Conservation (phyloP, 1,140 invertebrate species). For the Parasteatoda tepidariorum region DNA sequence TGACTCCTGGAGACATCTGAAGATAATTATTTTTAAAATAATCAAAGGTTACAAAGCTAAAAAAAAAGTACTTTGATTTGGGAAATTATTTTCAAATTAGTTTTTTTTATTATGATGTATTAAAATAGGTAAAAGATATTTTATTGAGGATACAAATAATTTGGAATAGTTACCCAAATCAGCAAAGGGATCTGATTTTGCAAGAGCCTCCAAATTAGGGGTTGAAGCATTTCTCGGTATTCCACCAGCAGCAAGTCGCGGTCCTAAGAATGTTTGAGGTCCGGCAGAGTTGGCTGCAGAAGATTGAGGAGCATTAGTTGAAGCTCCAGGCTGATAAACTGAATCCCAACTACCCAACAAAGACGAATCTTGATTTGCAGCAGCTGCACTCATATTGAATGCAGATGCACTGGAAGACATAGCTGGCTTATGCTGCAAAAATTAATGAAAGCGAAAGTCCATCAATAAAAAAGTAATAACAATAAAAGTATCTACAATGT, state of each 20-base stretch:
- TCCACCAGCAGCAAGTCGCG: slow-evolving; percentile 5
- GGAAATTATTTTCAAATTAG: too few relatives aligned
- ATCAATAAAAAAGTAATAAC: background rate
- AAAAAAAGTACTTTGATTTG: too few relatives aligned
- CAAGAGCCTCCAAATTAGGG: slow-evolving; percentile 72
- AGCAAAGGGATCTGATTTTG: slow-evolving; percentile 71
- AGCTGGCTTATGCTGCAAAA: slow-evolving; percentile 51
- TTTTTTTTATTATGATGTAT: background rate
- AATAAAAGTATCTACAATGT: background rate
- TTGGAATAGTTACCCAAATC: slow-evolving; percentile 69
- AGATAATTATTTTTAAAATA: too few relatives aligned
- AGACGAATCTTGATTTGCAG: slow-evolving; percentile 49
- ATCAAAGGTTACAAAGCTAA: too few relatives aligned
- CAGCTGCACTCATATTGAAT: slow-evolving; percentile 59
- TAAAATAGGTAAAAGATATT: background rate
- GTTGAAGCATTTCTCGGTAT: slow-evolving; percentile 74
- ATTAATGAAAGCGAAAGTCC: background rate
- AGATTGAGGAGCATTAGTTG: background rate
- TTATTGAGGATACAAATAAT: background rate
- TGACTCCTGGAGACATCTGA: too few relatives aligned
- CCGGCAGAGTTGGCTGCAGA: background rate
- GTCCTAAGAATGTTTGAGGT: slow-evolving; percentile 28
- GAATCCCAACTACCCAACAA: slow-evolving; percentile 60
- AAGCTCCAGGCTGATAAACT: slow-evolving; percentile 28
- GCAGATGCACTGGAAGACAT: slow-evolving; percentile 61